A percentile compares a stretch with the other conserved stretches of the same genome.
Conservation (phyloP, 2,888 invertebrate genomes). For the Pasiphila rectangulata region DNA sequence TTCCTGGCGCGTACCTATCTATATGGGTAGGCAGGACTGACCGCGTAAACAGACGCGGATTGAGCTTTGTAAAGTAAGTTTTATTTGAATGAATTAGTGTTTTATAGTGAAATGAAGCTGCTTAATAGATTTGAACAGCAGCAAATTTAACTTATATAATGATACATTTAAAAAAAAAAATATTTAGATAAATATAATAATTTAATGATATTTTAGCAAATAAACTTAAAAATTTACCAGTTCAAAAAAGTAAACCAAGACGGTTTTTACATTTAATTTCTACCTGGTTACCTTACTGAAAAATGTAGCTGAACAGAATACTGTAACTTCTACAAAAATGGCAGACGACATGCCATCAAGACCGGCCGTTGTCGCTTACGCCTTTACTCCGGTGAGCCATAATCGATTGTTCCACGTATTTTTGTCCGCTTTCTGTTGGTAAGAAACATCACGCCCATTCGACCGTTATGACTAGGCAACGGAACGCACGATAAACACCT, state of each 20-base stretch:
- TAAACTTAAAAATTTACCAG: no score
- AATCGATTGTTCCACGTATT: slow-evolving; percentile 80
- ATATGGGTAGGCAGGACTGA: slow-evolving; percentile 4
- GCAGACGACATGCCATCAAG: slow-evolving; percentile 1
- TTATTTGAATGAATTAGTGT: background rate
- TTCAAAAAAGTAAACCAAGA: no score
- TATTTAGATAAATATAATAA: background rate
- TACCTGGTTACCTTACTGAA: no score
- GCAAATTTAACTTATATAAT: no score
- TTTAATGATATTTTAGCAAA: no score
- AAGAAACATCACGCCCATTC: slow-evolving; percentile 82
- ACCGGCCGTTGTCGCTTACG: slow-evolving; percentile 51
- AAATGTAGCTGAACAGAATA: background rate
- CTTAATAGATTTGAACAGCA: no score
- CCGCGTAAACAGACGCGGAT: background rate
- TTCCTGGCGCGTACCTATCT: slow-evolving; percentile 8
- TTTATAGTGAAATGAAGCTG: no score
- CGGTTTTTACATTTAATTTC: no score
- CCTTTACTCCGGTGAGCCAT: slow-evolving; percentile 51
- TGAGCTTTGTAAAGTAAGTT: background rate
- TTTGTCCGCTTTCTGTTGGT: slow-evolving; percentile 79
- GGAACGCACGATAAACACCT: slow-evolving; percentile 70
- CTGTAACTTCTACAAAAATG: slow-evolving; percentile 4
- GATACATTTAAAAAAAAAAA: background rate
- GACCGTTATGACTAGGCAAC: slow-evolving; percentile 79